Evolutionary conservation across 2,797 vertebrate species (phyloP), one percentile per base, ranked within the genome.

Genomic region (Micromesistius poutassou): DNA sequence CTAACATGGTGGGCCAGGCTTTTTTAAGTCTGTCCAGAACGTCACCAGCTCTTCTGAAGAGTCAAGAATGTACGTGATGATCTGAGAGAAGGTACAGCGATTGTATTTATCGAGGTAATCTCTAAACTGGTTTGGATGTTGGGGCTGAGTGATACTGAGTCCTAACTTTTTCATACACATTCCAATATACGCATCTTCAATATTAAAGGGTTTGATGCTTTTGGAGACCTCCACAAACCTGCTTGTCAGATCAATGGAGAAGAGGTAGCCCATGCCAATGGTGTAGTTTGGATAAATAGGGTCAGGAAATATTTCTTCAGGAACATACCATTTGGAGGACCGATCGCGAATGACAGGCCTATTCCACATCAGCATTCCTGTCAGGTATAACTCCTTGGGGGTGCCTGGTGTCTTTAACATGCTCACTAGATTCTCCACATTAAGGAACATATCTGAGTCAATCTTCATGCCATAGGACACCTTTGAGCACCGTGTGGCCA

Each of bases 181-280:
- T 0, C 95, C 96, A 38, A 95, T 79, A 42, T 94, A 96, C 0
- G 87, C 91, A 0, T 96, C 95, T 74, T 97, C 96, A 71, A 96
- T 95, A 78, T 89, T 90, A 40, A 95, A 93, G 0, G 88, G 76
- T 0, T 78, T 88, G 71, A 95, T 31, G 0, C 13, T 46, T n/a
- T 94, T 93, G 0, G 92, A 94, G 0, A 33, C 71, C 0, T 38
- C 30, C 4, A 95, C 92, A 0, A 90, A 76, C 55, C 86, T 91
- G 0, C 0, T 0, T 1, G 94, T 92, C 28, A 95, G 83, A 36
- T 95, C 92, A 0, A 72, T 93, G 0, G 96, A 96, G 70, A 96
- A 88, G 1, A 95, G 72, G 7, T 96, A 95, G 0, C 82, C 95
- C 77, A 95, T 92, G 0, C 95, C 95, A 4, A 92, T 85, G 9